phyloP scores from a whole-genome alignment of 2,888 invertebrate species.

The Biston betularia region DNA sequence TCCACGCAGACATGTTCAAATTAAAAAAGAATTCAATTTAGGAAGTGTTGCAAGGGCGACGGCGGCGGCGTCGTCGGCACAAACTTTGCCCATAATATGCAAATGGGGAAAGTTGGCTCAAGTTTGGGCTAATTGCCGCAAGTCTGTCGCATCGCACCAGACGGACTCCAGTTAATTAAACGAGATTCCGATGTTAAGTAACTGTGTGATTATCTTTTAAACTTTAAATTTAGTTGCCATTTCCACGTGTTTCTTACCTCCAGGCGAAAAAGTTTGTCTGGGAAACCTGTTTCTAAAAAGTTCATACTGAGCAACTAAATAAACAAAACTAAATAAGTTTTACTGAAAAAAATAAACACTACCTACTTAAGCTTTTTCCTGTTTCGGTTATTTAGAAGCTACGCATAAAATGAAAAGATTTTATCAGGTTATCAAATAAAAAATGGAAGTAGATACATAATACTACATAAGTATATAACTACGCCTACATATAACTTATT shows the following conservation, averaged over 20 bases:
- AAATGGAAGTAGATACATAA: too few species aligned
- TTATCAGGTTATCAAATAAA: too few species aligned
- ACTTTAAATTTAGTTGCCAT: not conserved
- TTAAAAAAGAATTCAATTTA: constrained; percentile 73
- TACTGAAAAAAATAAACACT: too few species aligned
- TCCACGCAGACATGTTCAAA: constrained; percentile 58
- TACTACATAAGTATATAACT: too few species aligned
- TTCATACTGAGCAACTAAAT: too few species aligned
- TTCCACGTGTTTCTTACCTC: not conserved
- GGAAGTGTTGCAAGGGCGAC: constrained; percentile 55
- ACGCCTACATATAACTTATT: too few species aligned
- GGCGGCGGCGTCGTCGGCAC: constrained; percentile 42
- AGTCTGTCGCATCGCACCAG: constrained; percentile 63
- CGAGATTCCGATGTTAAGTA: constrained; percentile 53
- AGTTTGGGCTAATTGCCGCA: constrained; percentile 73
- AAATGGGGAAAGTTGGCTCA: constrained; percentile 79
- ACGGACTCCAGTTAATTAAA: constrained; percentile 62
- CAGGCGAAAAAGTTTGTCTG: not conserved
- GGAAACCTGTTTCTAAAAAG: not conserved
- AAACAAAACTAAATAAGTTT: too few species aligned
- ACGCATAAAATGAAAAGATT: too few species aligned
- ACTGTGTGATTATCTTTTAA: constrained; percentile 36
- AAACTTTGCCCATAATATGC: constrained; percentile 79
- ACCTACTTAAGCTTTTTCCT: too few species aligned
- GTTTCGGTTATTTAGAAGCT: too few species aligned